Conservation (phyloP, 2,888 invertebrate species). For the Lithophane leautieri region DNA sequence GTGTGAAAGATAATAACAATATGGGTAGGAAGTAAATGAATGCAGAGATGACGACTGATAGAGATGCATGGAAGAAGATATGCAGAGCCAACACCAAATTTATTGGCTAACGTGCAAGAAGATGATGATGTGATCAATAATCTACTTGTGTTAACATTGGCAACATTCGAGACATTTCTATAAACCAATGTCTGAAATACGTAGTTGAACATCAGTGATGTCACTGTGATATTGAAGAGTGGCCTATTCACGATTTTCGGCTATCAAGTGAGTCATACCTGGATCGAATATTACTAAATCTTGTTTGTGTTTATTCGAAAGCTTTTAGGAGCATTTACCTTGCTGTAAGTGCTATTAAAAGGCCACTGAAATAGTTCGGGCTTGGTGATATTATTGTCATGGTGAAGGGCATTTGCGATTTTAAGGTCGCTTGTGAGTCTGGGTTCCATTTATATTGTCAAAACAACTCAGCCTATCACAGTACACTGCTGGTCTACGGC, state of each 20-base stretch:
- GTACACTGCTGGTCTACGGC: neutral
- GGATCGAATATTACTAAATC: slow-evolving; percentile 24
- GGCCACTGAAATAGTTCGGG: slow-evolving; percentile 6
- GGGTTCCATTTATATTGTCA: neutral
- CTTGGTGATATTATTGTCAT: slow-evolving; percentile 1
- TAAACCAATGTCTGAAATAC: neutral
- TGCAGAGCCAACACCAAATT: neutral
- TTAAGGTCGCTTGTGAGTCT: neutral
- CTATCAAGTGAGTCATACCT: slow-evolving; percentile 27
- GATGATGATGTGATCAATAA: neutral
- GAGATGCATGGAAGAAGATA: no score
- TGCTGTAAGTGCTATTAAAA: slow-evolving; percentile 41
- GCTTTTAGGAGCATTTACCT: slow-evolving; percentile 5
- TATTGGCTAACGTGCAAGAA: neutral
- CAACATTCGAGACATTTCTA: neutral
- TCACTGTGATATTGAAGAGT: slow-evolving; percentile 8
- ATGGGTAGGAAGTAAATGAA: no score
- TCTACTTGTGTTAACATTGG: neutral
- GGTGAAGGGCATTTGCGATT: slow-evolving; percentile 5
- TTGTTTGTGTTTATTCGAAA: slow-evolving; percentile 36
- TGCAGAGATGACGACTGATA: no score
- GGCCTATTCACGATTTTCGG: slow-evolving; percentile 16
- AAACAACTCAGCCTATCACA: neutral
- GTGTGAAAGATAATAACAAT: neutral
- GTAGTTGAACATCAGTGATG: slow-evolving; percentile 17